Evolutionary conservation across 2,888 invertebrate species (phyloP), one percentile per base, ranked within the genome.

Genomic region (Macroteleia sp.): DNA sequence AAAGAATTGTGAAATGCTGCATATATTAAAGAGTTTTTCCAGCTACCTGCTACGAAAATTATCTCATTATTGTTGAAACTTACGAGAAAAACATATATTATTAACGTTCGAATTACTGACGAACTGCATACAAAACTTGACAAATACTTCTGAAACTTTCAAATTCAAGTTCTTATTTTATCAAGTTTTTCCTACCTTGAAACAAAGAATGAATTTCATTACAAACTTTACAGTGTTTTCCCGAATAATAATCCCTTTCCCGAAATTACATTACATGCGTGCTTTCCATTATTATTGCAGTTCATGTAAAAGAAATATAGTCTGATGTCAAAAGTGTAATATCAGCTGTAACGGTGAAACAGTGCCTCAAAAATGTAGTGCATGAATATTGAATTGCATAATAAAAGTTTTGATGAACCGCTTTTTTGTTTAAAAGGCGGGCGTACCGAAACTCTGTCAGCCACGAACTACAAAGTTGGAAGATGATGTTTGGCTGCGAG

Each of bases 301-400:
- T 71, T 71, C 50, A 48, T 64, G 50, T 46, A 32, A 57, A 64
- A 41, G 64, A 64, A 64, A 64, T 64, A 57, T 41, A 48, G 50
- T 32, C 8, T 39, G 56, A 56, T 71, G 32, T 56, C 34, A 3
- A 32, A 14, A 22, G 10, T 20, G 46, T 46, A 54, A 42, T 62
- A 54, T 36, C 28, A 34, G 16, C 28, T 19, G 20, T 54, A 44
- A 71, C 48, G 56, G 56, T 39, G 20, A 12, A 39, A 32, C 17
- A 30, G 22, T 48, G 54, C 32, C 41, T 25, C 20, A 19, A 17
- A 62, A 62, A 61, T 71, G 54, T 56, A 62, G 62, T 56, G 62
- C 62, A 50, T 34, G 57, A 73, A 73, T 73, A 64, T 73, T 62
- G 56, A 57, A 64, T 64, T 56, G 42, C 57, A 39, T 62, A 64